These are phyloP conservation scores for Calameuta filiformis DNA, from an alignment of 2,888 invertebrate genomes.

Conservation along the genomic window DNA sequence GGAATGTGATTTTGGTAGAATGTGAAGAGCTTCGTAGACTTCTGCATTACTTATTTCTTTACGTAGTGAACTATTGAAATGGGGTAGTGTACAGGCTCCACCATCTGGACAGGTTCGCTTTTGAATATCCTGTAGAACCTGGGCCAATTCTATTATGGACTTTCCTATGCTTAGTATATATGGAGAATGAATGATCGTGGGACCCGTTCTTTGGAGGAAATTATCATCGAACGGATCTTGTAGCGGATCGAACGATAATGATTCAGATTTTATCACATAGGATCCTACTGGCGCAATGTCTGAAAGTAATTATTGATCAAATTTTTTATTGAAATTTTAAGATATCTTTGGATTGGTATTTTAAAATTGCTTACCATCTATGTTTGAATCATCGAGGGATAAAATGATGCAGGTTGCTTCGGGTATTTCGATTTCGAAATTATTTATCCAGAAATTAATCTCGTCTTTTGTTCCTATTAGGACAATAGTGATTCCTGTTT, in stretches of 20 bases:
- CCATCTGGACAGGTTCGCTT: slow-evolving; percentile 37
- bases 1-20: slow-evolving; percentile 46
- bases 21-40: slow-evolving; percentile 51
- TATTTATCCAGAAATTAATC: slow-evolving; percentile 49
- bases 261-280: slow-evolving; percentile 50
- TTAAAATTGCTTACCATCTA: slow-evolving; percentile 43
- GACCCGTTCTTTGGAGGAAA: slow-evolving; percentile 36
- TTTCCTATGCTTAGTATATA: slow-evolving; percentile 55
- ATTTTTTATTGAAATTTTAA: background rate
- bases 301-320: slow-evolving; percentile 27
- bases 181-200: slow-evolving; percentile 49
- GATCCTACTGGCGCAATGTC: slow-evolving; percentile 55
- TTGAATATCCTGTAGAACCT: slow-evolving; percentile 40
- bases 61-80: slow-evolving; percentile 34
- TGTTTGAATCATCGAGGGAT: slow-evolving; percentile 49
- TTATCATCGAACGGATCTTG: slow-evolving; percentile 36
- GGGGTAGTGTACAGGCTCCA: slow-evolving; percentile 40
- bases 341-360: background rate
- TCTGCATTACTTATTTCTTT: slow-evolving; percentile 44
- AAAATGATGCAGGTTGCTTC: slow-evolving; percentile 53
- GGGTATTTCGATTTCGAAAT: slow-evolving; percentile 25
- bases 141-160: slow-evolving; percentile 48
- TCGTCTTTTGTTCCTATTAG: slow-evolving; percentile 48
- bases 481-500: slow-evolving; percentile 44
- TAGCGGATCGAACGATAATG: slow-evolving; percentile 36